Evolutionary conservation across 2,888 invertebrate genomes (phyloP).

Genomic region (Andrena chrysosceles): DNA sequence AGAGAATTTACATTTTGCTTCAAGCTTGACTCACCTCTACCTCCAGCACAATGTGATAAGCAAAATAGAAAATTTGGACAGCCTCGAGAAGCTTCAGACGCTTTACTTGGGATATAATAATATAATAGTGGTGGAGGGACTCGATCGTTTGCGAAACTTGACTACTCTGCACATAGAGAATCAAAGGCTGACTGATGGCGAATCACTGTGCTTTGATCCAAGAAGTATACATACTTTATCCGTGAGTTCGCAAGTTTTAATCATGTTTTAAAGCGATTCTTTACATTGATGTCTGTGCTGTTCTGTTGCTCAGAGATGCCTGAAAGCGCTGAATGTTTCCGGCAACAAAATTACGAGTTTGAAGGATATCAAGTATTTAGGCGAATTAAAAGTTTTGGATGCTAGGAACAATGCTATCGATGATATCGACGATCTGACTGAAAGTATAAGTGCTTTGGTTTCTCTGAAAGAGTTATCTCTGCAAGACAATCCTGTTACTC

Average conservation of each 20-base stretch:
- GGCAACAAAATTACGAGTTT: conserved; percentile 88
- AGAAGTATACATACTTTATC: conserved; percentile 87
- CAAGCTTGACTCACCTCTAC: conserved; percentile 89
- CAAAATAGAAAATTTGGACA: conserved; percentile 89
- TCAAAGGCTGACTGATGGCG: conserved; percentile 87
- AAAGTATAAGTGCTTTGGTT: conserved; percentile 86
- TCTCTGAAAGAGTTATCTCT: conserved; percentile 87
- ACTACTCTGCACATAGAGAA: conserved; percentile 90
- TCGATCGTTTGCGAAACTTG: conserved; percentile 87
- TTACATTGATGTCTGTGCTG: background rate
- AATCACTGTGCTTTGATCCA: conserved; percentile 89
- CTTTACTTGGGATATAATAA: conserved; percentile 91
- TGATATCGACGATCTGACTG: conserved; percentile 86
- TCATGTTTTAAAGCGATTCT: background rate
- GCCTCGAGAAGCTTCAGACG: conserved; percentile 89
- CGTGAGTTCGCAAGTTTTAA: conserved; percentile 83
- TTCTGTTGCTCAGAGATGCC: conserved; percentile 84
- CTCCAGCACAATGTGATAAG: conserved; percentile 92
- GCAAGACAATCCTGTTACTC: conserved; percentile 88
- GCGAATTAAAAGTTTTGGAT: conserved; percentile 86
- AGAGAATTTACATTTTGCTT: conserved; percentile 89
- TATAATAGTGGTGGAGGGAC: conserved; percentile 90
- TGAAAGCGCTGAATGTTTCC: conserved; percentile 88
- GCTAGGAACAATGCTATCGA: conserved; percentile 87
- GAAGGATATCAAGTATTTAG: conserved; percentile 86